These are phyloP conservation scores for Daktulosphaira vitifoliae DNA, from an alignment of 1,140 invertebrate species.

Conservation along the genomic window DNA sequence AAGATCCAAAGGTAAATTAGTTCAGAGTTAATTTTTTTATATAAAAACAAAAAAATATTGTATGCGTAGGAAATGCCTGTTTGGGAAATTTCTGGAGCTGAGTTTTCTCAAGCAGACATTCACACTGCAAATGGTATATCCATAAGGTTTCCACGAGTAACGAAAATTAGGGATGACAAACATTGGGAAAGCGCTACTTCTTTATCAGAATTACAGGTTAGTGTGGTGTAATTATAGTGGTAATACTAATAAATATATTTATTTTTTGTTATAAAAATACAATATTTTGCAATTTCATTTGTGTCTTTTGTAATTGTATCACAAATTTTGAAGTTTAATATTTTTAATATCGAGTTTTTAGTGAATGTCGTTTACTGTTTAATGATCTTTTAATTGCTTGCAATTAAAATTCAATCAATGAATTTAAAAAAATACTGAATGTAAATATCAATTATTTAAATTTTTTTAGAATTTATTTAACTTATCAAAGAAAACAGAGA, in stretches of 20 bases:
- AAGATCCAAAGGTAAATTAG: conserved; percentile 58
- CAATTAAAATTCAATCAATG: no score
- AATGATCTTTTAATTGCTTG: no score
- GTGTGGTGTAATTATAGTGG: neutral
- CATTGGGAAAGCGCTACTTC: conserved; percentile 72
- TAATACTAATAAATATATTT: neutral
- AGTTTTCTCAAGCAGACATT: conserved; percentile 76
- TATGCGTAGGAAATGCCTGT: conserved; percentile 51
- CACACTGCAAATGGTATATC: conserved; percentile 88
- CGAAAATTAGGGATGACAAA: conserved; percentile 74
- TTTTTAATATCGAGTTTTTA: no score
- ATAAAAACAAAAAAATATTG: no score
- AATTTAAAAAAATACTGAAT: no score
- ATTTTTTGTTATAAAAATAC: neutral
- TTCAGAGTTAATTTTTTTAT: neutral
- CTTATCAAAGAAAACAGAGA: neutral
- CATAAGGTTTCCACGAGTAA: conserved; percentile 83
- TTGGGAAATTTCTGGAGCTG: conserved; percentile 90
- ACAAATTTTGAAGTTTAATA: no score
- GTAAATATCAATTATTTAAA: neutral
- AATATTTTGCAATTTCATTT: no score
- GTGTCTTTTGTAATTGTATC: no score
- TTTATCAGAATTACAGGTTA: conserved; percentile 57
- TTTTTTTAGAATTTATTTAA: conserved; percentile 15
- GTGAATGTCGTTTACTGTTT: no score